Base-by-base conservation (phyloP, 2,797 vertebrate genomes). In the Zonotrichia albicollis region DNA sequence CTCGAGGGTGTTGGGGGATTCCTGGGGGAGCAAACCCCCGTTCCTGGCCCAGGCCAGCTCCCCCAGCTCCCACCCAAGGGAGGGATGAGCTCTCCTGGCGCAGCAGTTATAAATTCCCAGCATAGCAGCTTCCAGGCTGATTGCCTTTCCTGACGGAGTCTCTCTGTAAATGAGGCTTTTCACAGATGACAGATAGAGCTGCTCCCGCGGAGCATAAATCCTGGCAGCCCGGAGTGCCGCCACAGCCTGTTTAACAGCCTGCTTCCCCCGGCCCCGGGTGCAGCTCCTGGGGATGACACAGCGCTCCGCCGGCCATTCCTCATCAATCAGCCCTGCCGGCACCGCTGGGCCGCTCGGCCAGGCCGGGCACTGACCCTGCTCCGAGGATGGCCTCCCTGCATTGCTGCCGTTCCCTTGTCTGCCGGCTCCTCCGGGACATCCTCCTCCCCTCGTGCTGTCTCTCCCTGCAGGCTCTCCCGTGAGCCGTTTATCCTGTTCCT, bases 151-250 rank as follows among this genome's bases (percentile, higher is more conserved):
- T 94, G 70, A 6, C 78, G 54, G 92, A 94, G 88, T 86, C 96
- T 87, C 93, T 94, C 94, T 95, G 94, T 90, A 96, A 97, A 97
- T 90, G 97, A 96, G 94, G 76, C 94, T 96, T 95, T 91, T 96
- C 96, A 74, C 80, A 87, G 73, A 75, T 97, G 96, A 97, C 65
- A 12, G 94, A 97, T 96, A 87, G 96, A 79, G 84, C 67, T 10
- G 65, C 34, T 95, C 20, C 85, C 48, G 80, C 8, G 18, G 34
- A 89, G 87, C 94, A 91, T 91, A 89, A 95, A 94, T 97, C 90
- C 91, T 91, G 38, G 82, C 67, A 58, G 96, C 87, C 87, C 95
- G 7, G 80, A 84, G 90, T 40, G 74, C 66, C 20, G 19, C 80
- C 25, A 13, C 68, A 87, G 91, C 87, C 93, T 71, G 64, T 85